Base-by-base conservation (phyloP, 2,797 vertebrate genomes). In the Natrix natrix region DNA sequence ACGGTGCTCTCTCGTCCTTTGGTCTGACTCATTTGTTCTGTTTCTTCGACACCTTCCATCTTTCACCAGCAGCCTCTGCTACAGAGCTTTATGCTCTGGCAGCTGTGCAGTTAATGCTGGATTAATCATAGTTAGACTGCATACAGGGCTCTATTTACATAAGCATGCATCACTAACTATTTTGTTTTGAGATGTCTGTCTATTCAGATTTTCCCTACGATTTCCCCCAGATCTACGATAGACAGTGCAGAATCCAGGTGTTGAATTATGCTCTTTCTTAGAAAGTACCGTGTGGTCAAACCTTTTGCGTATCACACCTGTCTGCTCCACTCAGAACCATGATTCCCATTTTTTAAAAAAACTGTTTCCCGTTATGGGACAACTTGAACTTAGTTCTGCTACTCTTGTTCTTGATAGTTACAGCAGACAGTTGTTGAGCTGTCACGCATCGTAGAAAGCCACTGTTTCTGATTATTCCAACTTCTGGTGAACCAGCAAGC, bases 21-120 rank as follows among this genome's bases (percentile, higher is more conserved):
- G 57, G 78, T 93, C 57, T 86, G 87, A 89, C 48, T 91, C 90
- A 89, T 88, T 89, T 89, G 90, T 86, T 63, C 32, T 24, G 74
- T 93, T 91, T 91, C 59, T 57, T 61, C 90, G n/a, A 56, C 56
- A 89, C 28, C 90, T 88, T 69, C 78, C 69, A 52, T 63, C 69
- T 26, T 74, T 86, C 87, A 24, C 26, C 57, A 86, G 10, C 69
- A 37, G 24, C 87, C 61, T 86, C 26, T 88, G 56, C 92, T 59
- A 24, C 22, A 16, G 1, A 10, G 5, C n/a, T 86, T 78, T 63
- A 7, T 55, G 2, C 43, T 83, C 54, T 86, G 48, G 48, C 61
- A 61, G 83, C 87, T 89, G 69, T 32, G 87, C 61, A 86, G 12
- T 91, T 91, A 91, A 60, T 93, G 43, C 59, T 43, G 37, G 63